Percentiles rank a stretch among this genome's conserved stretches.
Conservation (phyloP, 2,888 invertebrate species). For the Thymelicus lineola region DNA sequence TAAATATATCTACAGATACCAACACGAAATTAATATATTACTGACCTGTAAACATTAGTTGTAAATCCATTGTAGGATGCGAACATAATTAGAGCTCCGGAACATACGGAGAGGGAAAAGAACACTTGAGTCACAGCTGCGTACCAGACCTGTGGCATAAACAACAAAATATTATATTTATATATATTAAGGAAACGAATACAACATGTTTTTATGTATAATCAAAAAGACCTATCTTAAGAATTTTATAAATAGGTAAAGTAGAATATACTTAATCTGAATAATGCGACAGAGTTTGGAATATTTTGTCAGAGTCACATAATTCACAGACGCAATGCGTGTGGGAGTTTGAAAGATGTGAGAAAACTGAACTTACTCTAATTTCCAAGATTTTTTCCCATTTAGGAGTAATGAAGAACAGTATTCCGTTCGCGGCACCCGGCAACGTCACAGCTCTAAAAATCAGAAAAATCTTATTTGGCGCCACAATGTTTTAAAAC, state of each 20-base stretch:
- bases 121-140: constrained; percentile 92
- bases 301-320: no score
- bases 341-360: no score
- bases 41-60: constrained; percentile 88
- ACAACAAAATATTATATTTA: not conserved
- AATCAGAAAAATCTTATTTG: not conserved
- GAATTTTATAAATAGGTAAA: no score
- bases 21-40: not conserved
- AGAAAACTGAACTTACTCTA: constrained; percentile 78
- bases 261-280: no score
- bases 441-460: constrained; percentile 85
- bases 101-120: constrained; percentile 90
- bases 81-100: constrained; percentile 92
- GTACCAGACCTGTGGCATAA: constrained; percentile 87
- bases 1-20: no score
- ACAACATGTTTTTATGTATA: no score
- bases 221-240: no score
- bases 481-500: no score
- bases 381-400: constrained; percentile 90
- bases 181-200: no score
- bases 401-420: constrained; percentile 92
- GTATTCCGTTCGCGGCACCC: constrained; percentile 88
- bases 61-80: constrained; percentile 90
- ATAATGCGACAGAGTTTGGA: no score
- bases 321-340: no score